Base-by-base conservation (phyloP, 37 sponge, comb jelly and placozoan species). In the Corticium candelabrum region DNA sequence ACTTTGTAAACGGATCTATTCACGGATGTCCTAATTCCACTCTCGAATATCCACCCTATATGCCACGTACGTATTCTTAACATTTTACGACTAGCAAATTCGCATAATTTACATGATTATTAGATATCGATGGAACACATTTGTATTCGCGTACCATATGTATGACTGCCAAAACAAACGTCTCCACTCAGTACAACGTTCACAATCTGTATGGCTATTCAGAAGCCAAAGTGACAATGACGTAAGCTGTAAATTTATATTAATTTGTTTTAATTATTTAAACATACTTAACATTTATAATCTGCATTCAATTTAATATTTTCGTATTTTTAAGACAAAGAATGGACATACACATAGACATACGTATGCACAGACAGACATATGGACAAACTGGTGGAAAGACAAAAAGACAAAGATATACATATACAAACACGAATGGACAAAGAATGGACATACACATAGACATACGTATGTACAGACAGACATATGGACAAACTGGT, bases 201-300 rank as follows among this genome's bases (percentile, higher is more conserved):
- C 93, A 92, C 82, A 92, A 86, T 71, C 75, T 92, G 68, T 92
- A 92, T 84, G 93, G 93, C 34, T 84, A 81, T 74, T 75, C 79
- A 30, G 93, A 92, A 78, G 84, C 93, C 39, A 73, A 40, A 21
- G 85, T 79, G 27, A 86, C 93, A 0, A 86, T 82, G 87, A 79
- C 40, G 87, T 86, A 68, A 4, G 62, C 62, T 50, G 62, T 11
- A 21, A 11, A 21, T 11, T 21, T 50, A 21, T 50, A 21, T 50
- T 50, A 50, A 21, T 11, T 27, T 27, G 62, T 50, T 50, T 50
- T 50, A 11, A 27, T 21, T 50, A n/a, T n/a, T n/a, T n/a, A n/a
- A n/a, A n/a, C n/a, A n/a, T n/a, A n/a, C n/a, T n/a, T n/a, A n/a
- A n/a, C n/a, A n/a, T n/a, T n/a, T n/a, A n/a, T n/a, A n/a, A n/a